These are phyloP conservation scores for Drosophila pegasa DNA, from an alignment of 2,888 invertebrate genomes.

Conservation along the genomic window DNA sequence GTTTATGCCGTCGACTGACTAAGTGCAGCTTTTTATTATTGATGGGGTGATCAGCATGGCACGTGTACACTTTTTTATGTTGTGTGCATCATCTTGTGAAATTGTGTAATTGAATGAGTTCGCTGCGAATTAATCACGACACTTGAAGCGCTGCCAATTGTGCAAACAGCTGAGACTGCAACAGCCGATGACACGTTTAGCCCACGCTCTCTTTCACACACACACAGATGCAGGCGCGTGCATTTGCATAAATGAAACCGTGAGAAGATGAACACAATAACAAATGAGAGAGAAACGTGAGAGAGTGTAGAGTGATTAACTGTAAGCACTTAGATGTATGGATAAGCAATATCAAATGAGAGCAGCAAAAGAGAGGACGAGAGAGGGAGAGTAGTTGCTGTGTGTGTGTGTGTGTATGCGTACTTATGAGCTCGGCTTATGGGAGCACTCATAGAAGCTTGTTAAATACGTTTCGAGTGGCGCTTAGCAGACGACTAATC, in stretches of 20 bases:
- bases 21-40: slow-evolving; percentile 5
- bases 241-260: slow-evolving; percentile 18
- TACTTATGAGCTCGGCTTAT: slow-evolving; percentile 33
- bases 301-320: slow-evolving; percentile 17
- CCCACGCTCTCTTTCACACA: background rate
- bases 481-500: slow-evolving; percentile 20
- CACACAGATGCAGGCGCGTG: background rate
- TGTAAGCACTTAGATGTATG: slow-evolving; percentile 4
- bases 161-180: slow-evolving; percentile 30
- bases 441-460: slow-evolving; percentile 17
- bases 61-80: slow-evolving; percentile 27
- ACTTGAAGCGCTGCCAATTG: slow-evolving; percentile 40
- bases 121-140: slow-evolving; percentile 45
- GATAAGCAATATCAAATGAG: slow-evolving; percentile 6
- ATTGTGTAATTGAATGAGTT: slow-evolving; percentile 44
- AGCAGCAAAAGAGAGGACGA: background rate
- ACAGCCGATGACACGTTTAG: slow-evolving; percentile 30
- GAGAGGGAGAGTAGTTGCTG: slow-evolving; percentile 4
- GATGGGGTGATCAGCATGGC: slow-evolving; percentile 12
- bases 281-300: slow-evolving; percentile 1
- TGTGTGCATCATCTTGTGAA: slow-evolving; percentile 28
- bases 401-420: slow-evolving; percentile 1
- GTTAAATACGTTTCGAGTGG: slow-evolving; percentile 29
- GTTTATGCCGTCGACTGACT: slow-evolving; percentile 5
- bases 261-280: slow-evolving; percentile 15